Conservation (phyloP, 2,888 invertebrate genomes). For the Eilema griseolum region DNA sequence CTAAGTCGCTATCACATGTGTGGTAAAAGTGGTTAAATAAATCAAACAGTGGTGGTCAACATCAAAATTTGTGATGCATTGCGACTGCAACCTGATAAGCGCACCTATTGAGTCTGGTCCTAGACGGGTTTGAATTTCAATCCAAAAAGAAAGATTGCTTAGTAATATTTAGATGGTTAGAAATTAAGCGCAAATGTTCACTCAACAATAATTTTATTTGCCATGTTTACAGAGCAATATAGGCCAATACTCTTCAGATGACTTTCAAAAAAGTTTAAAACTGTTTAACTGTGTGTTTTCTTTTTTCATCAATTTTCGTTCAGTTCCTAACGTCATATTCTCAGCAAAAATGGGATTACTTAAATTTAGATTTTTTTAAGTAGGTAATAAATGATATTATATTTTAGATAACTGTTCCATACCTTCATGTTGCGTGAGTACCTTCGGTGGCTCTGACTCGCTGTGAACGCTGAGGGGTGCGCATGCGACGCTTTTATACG, state of each 20-base stretch:
- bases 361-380: background rate
- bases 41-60: background rate
- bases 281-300: background rate
- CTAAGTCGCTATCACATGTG: background rate
- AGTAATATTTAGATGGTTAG: too few species aligned
- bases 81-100: too few species aligned
- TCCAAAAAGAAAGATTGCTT: too few species aligned
- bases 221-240: background rate
- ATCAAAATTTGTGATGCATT: background rate
- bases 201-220: too few species aligned
- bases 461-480: slow-evolving; percentile 73
- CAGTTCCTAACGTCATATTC: too few species aligned
- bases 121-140: too few species aligned
- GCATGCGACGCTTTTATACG: slow-evolving; percentile 73
- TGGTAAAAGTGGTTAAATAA: background rate
- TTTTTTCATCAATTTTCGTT: background rate
- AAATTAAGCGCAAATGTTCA: too few species aligned
- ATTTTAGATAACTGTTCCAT: slow-evolving; percentile 37
- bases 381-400: background rate
- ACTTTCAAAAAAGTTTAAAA: too few species aligned
- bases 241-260: background rate
- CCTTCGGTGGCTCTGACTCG: slow-evolving; percentile 64
- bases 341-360: too few species aligned
- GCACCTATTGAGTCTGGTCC: too few species aligned
- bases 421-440: slow-evolving; percentile 80